Conservation (phyloP, 2,797 vertebrate species). For the Acanthis flammea region DNA sequence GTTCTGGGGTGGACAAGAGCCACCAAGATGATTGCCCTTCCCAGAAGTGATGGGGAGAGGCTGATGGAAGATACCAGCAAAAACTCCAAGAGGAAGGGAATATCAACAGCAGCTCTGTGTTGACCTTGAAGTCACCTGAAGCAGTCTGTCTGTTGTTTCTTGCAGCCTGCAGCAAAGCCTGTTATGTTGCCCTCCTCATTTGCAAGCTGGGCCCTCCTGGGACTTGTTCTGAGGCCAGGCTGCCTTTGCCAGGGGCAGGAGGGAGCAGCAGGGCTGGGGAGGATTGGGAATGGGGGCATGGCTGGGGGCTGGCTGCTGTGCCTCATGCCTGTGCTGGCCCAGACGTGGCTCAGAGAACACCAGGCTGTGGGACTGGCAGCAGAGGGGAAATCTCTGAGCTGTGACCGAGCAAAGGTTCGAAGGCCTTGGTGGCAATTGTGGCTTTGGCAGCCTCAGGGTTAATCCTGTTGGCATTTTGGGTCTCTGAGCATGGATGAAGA, state of each 20-base stretch:
- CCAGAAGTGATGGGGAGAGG: not conserved
- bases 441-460: not conserved
- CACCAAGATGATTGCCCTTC: not conserved
- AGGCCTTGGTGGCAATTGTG: not conserved
- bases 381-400: not conserved
- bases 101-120: not conserved
- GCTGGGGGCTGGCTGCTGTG: not conserved
- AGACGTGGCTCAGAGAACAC: not conserved
- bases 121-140: slow-evolving; percentile 50
- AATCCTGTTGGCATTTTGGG: not conserved
- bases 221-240: slow-evolving; percentile 7
- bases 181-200: slow-evolving; percentile 23
- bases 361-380: not conserved
- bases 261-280: not conserved
- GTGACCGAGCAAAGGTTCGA: not conserved
- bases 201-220: slow-evolving; percentile 16
- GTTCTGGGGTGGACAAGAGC: not conserved
- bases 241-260: not conserved
- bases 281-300: not conserved
- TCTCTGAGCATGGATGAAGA: not conserved
- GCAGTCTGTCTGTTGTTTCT: slow-evolving; percentile 3
- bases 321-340: not conserved
- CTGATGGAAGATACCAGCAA: not conserved
- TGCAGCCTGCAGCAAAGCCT: slow-evolving; percentile 18
- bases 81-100: not conserved